phyloP scores from a whole-genome alignment of 2,113 vertebrate genomes.

The Cyphomyrus discorhynchus region DNA sequence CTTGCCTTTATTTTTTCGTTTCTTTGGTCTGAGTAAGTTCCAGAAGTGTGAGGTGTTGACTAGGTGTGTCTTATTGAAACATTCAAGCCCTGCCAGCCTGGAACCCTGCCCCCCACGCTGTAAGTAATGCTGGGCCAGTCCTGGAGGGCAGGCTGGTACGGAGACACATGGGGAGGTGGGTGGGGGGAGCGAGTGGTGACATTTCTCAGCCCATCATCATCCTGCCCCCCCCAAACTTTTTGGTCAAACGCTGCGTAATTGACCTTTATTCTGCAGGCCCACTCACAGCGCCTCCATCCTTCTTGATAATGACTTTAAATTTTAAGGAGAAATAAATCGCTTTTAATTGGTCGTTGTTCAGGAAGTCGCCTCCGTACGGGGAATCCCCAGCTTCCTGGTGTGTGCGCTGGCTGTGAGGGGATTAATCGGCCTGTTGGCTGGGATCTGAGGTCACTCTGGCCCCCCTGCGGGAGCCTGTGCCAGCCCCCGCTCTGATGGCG shows the following conservation, averaged over 20 bases:
- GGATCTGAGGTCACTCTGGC: background rate
- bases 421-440: conserved; percentile 4
- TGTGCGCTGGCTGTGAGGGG: background rate
- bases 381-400: background rate
- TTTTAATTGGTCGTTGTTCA: background rate
- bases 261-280: background rate
- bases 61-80: background rate
- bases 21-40: too few relatives aligned
- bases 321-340: conserved; percentile 4
- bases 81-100: background rate
- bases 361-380: background rate
- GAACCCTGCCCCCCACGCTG: background rate
- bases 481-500: background rate
- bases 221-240: background rate
- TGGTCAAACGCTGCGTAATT: background rate
- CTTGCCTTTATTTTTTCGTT: too few relatives aligned
- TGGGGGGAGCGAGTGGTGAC: background rate
- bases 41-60: background rate
- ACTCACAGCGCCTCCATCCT: background rate
- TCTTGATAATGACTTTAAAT: background rate
- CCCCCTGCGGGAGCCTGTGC: background rate
- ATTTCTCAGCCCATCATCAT: background rate
- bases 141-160: background rate
- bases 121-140: background rate
- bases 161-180: background rate